Conservation (phyloP, 2,113 vertebrate genomes). For the Paraplagusia blochii region DNA sequence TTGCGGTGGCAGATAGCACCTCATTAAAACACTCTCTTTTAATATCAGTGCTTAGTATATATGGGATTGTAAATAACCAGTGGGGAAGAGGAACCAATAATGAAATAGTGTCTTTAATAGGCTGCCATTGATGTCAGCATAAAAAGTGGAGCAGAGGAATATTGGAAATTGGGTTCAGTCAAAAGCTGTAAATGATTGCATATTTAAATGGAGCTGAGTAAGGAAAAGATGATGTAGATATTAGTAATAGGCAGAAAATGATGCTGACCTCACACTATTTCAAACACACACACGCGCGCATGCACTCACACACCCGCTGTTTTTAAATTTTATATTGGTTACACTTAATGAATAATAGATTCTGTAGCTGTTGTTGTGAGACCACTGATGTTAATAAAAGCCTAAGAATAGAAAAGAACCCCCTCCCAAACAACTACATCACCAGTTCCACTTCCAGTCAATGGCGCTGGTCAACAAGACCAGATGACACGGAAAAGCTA, state of each 20-base stretch:
- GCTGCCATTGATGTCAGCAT: conserved; percentile 99
- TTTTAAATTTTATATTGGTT: conserved; percentile 99
- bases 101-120: conserved; percentile 99
- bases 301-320: conserved; percentile 80
- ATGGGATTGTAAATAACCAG: conserved; percentile 99
- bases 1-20: conserved; percentile 99
- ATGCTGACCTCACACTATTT: conserved; percentile 99
- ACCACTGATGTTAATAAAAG: conserved; percentile 88
- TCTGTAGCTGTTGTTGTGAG: conserved; percentile 90
- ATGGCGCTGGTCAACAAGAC: conserved; percentile 70
- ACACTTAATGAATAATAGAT: conserved; percentile 99
- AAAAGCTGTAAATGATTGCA: conserved; percentile 99
- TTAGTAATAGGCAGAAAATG: conserved; percentile 99
- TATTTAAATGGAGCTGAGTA: conserved; percentile 99
- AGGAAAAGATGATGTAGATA: conserved; percentile 99
- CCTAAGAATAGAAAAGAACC: conserved; percentile 74
- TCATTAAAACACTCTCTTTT: conserved; percentile 99
- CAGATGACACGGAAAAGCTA: conserved; percentile 78
- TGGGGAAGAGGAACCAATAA: conserved; percentile 99
- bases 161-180: conserved; percentile 99
- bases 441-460: too few species aligned
- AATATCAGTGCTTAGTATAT: conserved; percentile 99
- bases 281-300: conserved; percentile 61
- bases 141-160: conserved; percentile 99
- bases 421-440: conserved; percentile 49